Evolutionary conservation across 1,140 invertebrate genomes (phyloP), one percentile per base, ranked within the genome.

Genomic region (Papilio machaon): DNA sequence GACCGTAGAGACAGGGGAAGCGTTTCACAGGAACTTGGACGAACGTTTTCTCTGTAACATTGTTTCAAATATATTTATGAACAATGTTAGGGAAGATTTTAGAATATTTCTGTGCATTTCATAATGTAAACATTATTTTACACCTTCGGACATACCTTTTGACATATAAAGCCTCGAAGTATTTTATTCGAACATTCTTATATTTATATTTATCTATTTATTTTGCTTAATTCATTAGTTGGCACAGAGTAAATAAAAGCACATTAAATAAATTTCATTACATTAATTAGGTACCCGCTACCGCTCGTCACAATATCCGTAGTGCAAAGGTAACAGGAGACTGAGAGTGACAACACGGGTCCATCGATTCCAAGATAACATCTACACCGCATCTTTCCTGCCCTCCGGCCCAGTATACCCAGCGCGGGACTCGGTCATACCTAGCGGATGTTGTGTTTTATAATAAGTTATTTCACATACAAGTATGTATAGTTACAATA

Each of bases 301-400:
- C 47, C 43, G 74, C 74, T 52, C 19, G 5, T 54, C 47, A 52
- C 73, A 30, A 13, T 76, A 52, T 52, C 47, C 47, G 9, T 23
- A 52, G 6, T 47, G 19, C 43, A 47, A 73, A 73, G 7, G 74
- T 76, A 49, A 52, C 74, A 76, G 19, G 74, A 52, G 47, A 76
- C 46, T 30, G n/a, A 19, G 47, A 52, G 46, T 52, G 74, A 49
- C 74, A 49, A 52, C 74, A 23, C 19, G 13, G 74, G 74, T 19
- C 43, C 74, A 76, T 76, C 74, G 74, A 76, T 76, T 76, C 74
- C 74, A 47, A 76, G 74, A 76, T 76, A 76, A 76, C 74, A 76
- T 76, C 74, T 49, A 76, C 46, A 75, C 46, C 43, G 38, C n/a
- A 11, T n/a, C 73, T 4, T 5, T 7, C 38, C 35, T 17, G 7